These are phyloP conservation scores for Pimephales promelas DNA, from an alignment of 2,113 vertebrate species.

Conservation along the genomic window DNA sequence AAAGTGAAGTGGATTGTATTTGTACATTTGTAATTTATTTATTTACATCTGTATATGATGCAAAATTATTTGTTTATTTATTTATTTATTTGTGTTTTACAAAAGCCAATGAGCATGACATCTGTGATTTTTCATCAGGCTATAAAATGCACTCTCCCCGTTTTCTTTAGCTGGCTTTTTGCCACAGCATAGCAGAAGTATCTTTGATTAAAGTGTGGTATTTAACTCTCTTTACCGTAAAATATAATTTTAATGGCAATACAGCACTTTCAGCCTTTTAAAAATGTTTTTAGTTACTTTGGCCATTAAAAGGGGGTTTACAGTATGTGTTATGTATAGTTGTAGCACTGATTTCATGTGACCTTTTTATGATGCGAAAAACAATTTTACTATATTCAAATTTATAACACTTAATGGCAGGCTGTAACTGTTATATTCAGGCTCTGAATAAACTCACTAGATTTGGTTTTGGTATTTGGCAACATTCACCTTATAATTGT, in stretches of 20 bases:
- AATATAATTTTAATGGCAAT: not conserved
- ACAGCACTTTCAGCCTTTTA: not conserved
- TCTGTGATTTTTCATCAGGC: not conserved
- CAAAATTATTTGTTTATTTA: no score
- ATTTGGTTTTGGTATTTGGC: not conserved
- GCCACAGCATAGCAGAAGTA: not conserved
- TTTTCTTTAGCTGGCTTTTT: not conserved
- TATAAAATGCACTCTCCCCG: not conserved
- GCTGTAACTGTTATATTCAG: not conserved
- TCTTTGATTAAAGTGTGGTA: not conserved
- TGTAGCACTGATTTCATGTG: not conserved
- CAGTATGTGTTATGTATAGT: not conserved
- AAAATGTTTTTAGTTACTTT: not conserved
- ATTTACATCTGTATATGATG: no score
- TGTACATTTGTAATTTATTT: not conserved
- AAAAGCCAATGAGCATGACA: not conserved
- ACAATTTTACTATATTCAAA: not conserved
- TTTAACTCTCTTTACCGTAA: conserved; percentile 13
- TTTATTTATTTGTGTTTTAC: not conserved
- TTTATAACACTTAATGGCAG: not conserved
- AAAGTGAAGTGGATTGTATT: not conserved
- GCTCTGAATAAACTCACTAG: not conserved
- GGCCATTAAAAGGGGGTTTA: not conserved
- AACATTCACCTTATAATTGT: not conserved
- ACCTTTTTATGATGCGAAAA: not conserved